These are phyloP conservation scores for Myiagra hebetior DNA, from an alignment of 2,113 vertebrate species.

Conservation along the genomic window DNA sequence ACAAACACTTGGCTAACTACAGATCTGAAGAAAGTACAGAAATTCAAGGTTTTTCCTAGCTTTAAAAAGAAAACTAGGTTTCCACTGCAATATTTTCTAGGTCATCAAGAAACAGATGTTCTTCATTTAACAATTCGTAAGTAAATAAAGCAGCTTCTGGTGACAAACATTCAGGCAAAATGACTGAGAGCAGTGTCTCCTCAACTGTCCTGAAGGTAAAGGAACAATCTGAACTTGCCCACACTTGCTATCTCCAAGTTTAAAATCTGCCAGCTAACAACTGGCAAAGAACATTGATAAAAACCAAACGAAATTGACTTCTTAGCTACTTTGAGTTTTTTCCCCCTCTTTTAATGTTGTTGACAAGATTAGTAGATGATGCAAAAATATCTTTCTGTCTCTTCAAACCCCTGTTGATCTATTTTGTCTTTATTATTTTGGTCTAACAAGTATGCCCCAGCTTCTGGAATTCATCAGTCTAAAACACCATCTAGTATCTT, in stretches of 20 bases:
- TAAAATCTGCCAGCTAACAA: background rate
- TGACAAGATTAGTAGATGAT: background rate
- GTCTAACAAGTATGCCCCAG: background rate
- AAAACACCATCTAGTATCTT: background rate
- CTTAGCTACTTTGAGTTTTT: background rate
- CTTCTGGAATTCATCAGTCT: slow-evolving; percentile 33
- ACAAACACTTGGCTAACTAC: background rate
- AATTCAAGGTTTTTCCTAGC: background rate
- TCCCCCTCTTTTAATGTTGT: background rate
- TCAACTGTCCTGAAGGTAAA: background rate
- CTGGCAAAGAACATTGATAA: background rate
- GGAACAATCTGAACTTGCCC: background rate
- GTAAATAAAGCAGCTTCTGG: background rate
- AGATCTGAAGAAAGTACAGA: background rate
- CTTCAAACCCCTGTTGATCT: background rate
- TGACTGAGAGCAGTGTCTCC: background rate
- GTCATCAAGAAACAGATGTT: background rate
- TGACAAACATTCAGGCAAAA: background rate
- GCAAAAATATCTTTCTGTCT: background rate
- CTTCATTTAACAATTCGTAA: background rate
- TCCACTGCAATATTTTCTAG: background rate
- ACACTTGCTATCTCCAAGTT: background rate
- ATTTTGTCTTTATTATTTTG: background rate
- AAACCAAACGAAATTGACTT: background rate
- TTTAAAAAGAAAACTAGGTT: background rate